Conservation (phyloP, 2,888 invertebrate genomes). For the Ceriagrion tenellum region DNA sequence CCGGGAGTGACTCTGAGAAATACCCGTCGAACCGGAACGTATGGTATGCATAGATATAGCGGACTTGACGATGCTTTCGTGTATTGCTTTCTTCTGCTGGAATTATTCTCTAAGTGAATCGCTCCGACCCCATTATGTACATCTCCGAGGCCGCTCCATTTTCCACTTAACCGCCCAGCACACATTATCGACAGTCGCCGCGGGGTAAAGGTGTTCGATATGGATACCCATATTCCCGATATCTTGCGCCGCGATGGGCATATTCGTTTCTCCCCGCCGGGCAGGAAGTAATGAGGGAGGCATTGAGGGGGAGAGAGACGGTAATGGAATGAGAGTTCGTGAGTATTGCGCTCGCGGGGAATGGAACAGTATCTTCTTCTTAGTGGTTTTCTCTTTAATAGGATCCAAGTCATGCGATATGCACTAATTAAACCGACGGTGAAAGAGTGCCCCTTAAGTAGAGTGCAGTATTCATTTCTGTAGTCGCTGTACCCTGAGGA, state of each 20-base stretch:
- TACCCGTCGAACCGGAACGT: no score
- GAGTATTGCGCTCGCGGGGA: neutral
- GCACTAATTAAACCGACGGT: neutral
- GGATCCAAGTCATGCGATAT: slow-evolving; percentile 15
- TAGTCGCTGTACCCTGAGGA: neutral
- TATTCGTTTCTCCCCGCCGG: neutral
- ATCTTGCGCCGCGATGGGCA: neutral
- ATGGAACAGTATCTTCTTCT: slow-evolving; percentile 24
- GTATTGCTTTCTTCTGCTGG: no score
- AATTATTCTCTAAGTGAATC: neutral
- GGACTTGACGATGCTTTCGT: no score
- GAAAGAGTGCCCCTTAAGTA: neutral
- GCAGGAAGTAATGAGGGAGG: neutral
- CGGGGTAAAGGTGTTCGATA: neutral
- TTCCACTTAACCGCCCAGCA: neutral
- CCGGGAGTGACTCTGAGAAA: no score
- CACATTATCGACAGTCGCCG: neutral
- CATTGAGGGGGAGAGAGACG: neutral
- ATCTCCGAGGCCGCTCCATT: neutral
- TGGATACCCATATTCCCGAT: neutral
- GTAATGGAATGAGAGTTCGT: neutral
- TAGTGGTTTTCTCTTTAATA: neutral
- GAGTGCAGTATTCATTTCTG: neutral
- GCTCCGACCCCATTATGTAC: neutral
- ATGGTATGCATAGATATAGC: no score